These are phyloP conservation scores for Pseudococcus viburni DNA, from an alignment of 2,888 invertebrate species.

Conservation along the genomic window DNA sequence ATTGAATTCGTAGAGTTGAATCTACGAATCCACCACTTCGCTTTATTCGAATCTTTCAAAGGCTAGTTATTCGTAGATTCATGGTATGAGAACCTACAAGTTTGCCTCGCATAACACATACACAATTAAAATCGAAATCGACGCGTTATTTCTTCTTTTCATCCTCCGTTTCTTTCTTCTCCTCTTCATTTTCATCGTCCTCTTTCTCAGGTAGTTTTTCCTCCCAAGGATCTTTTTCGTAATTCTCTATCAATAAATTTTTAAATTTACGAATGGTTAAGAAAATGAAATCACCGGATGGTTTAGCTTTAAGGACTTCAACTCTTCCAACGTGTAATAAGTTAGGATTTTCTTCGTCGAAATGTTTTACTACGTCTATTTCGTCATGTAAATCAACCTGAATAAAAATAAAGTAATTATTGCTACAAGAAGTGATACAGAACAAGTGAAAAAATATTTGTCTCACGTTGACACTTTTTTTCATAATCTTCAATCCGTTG, in stretches of 20 bases:
- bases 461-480: constrained; percentile 81
- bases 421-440: not conserved
- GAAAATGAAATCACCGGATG: constrained; percentile 74
- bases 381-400: constrained; percentile 81
- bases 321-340: constrained; percentile 81
- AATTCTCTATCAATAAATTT: constrained; percentile 82
- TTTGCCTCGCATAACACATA: not conserved
- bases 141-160: not conserved
- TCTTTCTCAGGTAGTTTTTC: constrained; percentile 38
- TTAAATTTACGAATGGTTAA: constrained; percentile 75
- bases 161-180: not conserved
- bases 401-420: constrained; percentile 53
- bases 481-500: constrained; percentile 82
- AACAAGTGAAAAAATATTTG: not conserved
- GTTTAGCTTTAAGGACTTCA: constrained; percentile 76
- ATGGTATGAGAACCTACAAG: no score
- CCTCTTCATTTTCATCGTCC: not conserved
- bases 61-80: not conserved
- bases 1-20: not conserved
- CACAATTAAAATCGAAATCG: not conserved
- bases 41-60: no score
- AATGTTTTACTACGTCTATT: constrained; percentile 82
- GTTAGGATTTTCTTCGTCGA: constrained; percentile 78
- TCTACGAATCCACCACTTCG: not conserved
- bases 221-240: constrained; percentile 70